Conservation (phyloP, 2,888 invertebrate genomes). For the Agriotes lineatus region DNA sequence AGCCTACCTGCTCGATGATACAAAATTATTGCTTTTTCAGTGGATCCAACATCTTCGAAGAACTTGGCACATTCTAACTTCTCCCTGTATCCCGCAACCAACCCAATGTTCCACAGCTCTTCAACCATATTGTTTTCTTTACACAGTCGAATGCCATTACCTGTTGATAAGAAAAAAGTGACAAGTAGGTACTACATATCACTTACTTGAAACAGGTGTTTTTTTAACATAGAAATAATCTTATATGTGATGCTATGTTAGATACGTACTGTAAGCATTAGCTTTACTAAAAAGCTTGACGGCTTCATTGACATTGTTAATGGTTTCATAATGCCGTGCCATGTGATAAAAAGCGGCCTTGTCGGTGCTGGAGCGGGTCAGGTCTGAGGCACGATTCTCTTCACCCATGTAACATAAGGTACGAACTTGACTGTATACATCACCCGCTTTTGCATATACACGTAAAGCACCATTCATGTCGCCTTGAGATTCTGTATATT, state of each 20-base stretch:
- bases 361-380: slow-evolving; percentile 82
- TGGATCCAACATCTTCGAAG: slow-evolving; percentile 86
- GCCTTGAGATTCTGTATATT: slow-evolving; percentile 94
- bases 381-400: slow-evolving; percentile 76
- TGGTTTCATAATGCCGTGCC: slow-evolving; percentile 92
- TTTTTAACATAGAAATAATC: too few species aligned
- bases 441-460: slow-evolving; percentile 89
- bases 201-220: too few species aligned
- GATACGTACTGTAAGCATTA: slow-evolving; percentile 81
- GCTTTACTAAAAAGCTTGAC: slow-evolving; percentile 90
- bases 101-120: slow-evolving; percentile 90
- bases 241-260: too few species aligned
- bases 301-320: slow-evolving; percentile 87
- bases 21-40: slow-evolving; percentile 90
- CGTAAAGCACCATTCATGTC: slow-evolving; percentile 92
- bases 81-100: slow-evolving; percentile 83
- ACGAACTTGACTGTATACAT: slow-evolving; percentile 82
- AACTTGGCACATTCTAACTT: slow-evolving; percentile 91
- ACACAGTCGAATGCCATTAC: slow-evolving; percentile 70
- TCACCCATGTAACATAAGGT: slow-evolving; percentile 81
- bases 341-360: slow-evolving; percentile 94
- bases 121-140: slow-evolving; percentile 85
- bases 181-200: too few species aligned
- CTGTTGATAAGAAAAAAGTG: too few species aligned
- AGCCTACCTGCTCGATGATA: slow-evolving; percentile 88